Percentiles rank a stretch among this genome's conserved stretches.
phyloP scores from a whole-genome alignment of 2,888 invertebrate species.

The Leptura quadrifasciata region DNA sequence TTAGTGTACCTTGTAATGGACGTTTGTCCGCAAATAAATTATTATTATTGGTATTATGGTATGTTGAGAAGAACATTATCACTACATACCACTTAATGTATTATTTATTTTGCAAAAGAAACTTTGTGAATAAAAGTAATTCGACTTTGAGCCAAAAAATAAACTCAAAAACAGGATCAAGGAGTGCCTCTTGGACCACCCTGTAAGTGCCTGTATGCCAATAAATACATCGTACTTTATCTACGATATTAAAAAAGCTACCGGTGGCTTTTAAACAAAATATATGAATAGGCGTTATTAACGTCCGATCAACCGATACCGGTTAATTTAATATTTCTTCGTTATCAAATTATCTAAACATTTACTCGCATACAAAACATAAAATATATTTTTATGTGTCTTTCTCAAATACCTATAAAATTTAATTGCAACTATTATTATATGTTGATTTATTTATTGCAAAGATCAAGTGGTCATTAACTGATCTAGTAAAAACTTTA shows the following conservation, averaged over 20 bases:
- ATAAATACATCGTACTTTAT: not conserved
- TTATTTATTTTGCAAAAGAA: too few species aligned
- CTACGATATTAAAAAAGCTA: not conserved
- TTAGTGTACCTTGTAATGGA: too few species aligned
- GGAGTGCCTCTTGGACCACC: too few species aligned
- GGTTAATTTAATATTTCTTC: slow-evolving; percentile 27
- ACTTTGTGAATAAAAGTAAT: too few species aligned
- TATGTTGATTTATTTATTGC: slow-evolving; percentile 33
- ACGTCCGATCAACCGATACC: slow-evolving; percentile 6
- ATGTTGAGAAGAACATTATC: too few species aligned
- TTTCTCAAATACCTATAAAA: slow-evolving; percentile 31
- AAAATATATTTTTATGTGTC: slow-evolving; percentile 32
- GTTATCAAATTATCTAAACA: slow-evolving; percentile 24
- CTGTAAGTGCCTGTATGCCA: too few species aligned
- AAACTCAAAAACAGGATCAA: too few species aligned
- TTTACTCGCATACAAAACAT: slow-evolving; percentile 24
- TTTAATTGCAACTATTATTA: slow-evolving; percentile 35
- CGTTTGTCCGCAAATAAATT: too few species aligned
- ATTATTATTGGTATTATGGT: too few species aligned
- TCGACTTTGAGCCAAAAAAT: too few species aligned
- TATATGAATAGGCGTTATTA: slow-evolving; percentile 17
- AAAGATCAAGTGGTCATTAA: slow-evolving; percentile 27
- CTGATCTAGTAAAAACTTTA: slow-evolving; percentile 28
- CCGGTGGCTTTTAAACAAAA: not conserved
- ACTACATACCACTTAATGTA: too few species aligned